Conservation (phyloP, 2,888 invertebrate genomes). For the Pammene aurita region DNA sequence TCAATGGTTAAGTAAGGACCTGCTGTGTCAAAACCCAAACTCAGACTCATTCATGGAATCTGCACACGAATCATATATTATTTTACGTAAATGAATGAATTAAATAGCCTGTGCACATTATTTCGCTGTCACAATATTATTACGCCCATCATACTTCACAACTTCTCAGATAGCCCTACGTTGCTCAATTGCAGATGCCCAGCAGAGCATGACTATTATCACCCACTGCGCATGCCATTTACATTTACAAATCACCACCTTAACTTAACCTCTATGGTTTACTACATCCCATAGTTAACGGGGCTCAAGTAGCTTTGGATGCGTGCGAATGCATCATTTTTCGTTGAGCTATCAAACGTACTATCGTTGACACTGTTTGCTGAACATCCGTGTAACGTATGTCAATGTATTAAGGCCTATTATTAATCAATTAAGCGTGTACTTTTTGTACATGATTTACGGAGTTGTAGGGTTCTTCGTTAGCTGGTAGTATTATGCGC, state of each 20-base stretch:
- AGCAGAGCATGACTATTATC: slow-evolving; percentile 27
- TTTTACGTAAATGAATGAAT: background rate
- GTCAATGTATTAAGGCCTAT: background rate
- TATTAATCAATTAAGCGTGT: background rate
- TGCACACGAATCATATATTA: too few species aligned
- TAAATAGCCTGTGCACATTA: background rate
- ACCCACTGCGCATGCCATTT: slow-evolving; percentile 24
- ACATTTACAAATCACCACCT: slow-evolving; percentile 2
- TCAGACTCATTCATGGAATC: too few species aligned
- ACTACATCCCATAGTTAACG: background rate
- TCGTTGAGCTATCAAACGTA: slow-evolving; percentile 16
- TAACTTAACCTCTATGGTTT: background rate
- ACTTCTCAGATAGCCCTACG: slow-evolving; percentile 15
- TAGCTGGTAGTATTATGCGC: slow-evolving; percentile 27
- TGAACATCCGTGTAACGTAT: background rate
- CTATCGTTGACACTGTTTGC: background rate
- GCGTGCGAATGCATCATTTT: background rate
- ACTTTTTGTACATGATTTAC: background rate
- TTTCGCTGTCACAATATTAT: background rate
- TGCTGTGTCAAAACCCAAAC: too few species aligned
- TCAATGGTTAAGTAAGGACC: too few species aligned
- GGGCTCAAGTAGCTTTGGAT: slow-evolving; percentile 1
- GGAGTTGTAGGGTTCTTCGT: background rate
- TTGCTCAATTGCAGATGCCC: slow-evolving; percentile 34
- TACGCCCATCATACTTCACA: slow-evolving; percentile 13